phyloP scores from a whole-genome alignment of 2,888 invertebrate genomes.

The Macrophya alboannulata region DNA sequence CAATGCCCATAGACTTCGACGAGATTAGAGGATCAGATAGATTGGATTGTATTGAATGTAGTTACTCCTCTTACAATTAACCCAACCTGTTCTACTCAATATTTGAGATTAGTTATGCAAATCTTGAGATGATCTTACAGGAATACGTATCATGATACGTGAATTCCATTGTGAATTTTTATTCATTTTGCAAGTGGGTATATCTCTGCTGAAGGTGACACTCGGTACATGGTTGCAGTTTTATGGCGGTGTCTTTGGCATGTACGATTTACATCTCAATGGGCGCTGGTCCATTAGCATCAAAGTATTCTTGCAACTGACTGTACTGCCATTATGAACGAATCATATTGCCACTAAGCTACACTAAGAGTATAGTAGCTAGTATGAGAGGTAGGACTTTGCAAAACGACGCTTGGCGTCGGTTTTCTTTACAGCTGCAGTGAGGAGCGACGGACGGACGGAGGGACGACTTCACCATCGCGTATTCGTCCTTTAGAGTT shows the following conservation, averaged over 20 bases:
- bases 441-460: slow-evolving; percentile 64
- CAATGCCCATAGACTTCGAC: slow-evolving; percentile 29
- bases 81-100: not conserved
- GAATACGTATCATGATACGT: not conserved
- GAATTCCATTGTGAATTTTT: not conserved
- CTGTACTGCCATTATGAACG: slow-evolving; percentile 61
- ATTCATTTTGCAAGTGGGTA: slow-evolving; percentile 27
- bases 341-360: slow-evolving; percentile 60
- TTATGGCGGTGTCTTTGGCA: not conserved
- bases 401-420: slow-evolving; percentile 34
- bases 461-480: slow-evolving; percentile 66
- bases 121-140: not conserved
- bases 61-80: slow-evolving; percentile 3
- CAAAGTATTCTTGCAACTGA: slow-evolving; percentile 57
- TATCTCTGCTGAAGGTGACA: slow-evolving; percentile 36
- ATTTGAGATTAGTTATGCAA: not conserved
- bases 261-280: slow-evolving; percentile 66
- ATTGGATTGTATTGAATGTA: slow-evolving; percentile 1
- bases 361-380: slow-evolving; percentile 52
- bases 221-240: slow-evolving; percentile 1
- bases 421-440: slow-evolving; percentile 35
- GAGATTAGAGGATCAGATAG: slow-evolving; percentile 18
- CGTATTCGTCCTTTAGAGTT: slow-evolving; percentile 74
- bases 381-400: slow-evolving; percentile 33
- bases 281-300: slow-evolving; percentile 57